phyloP scores from a whole-genome alignment of 2,888 invertebrate genomes.

The Spodoptera littoralis region DNA sequence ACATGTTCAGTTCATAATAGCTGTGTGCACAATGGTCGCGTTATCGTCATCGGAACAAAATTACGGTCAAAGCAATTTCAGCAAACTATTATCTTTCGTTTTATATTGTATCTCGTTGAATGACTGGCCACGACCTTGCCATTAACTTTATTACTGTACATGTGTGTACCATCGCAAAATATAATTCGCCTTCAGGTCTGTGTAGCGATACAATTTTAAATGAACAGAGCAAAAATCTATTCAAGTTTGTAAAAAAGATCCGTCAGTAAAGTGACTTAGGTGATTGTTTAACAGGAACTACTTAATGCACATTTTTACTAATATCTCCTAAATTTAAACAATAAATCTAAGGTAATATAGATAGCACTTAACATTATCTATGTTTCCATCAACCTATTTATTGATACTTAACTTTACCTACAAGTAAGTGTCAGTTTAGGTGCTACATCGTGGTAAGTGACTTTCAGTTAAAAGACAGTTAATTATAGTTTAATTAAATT shows the following conservation, averaged over 20 bases:
- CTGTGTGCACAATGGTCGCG: conserved; percentile 42
- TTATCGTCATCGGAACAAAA: conserved; percentile 57
- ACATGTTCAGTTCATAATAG: conserved; percentile 37
- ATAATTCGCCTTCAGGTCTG: conserved; percentile 10
- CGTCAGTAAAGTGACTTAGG: no score
- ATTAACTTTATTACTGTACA: conserved; percentile 33
- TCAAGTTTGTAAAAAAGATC: background rate
- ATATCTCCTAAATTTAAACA: no score
- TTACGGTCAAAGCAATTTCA: conserved; percentile 52
- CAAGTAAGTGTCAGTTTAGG: no score
- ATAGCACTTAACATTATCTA: no score
- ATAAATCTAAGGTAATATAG: no score
- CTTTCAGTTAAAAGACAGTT: no score
- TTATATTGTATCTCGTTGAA: conserved; percentile 42
- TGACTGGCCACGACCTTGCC: conserved; percentile 66
- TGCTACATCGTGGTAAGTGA: no score
- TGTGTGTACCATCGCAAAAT: conserved; percentile 18
- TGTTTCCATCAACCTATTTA: no score
- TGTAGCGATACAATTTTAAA: conserved; percentile 4
- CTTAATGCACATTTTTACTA: no score
- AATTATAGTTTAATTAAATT: no score
- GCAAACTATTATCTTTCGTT: conserved; percentile 55
- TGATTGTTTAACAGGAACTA: no score
- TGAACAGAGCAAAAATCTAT: conserved; percentile 7
- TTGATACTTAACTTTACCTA: no score